Evolutionary conservation across 2,113 vertebrate species (phyloP).

Genomic region (Sialia sialis): DNA sequence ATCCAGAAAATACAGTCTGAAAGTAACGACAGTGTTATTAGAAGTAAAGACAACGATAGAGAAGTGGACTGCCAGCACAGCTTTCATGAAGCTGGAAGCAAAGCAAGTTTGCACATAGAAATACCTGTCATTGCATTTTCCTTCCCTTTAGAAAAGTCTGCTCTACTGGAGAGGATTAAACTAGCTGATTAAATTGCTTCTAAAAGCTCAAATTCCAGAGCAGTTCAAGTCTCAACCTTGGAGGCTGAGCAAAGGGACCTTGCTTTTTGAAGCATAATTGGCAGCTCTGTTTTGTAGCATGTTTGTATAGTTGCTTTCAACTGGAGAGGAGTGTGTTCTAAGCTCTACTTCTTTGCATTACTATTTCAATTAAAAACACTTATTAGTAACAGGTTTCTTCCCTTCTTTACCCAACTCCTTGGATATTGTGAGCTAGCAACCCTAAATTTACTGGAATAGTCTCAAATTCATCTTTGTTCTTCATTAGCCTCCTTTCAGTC

Average conservation of each 20-base stretch:
- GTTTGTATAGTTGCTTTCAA: background rate
- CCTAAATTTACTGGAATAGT: background rate
- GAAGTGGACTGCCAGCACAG: background rate
- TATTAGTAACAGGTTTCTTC: background rate
- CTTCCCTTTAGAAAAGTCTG: background rate
- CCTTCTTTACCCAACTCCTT: background rate
- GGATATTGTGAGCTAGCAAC: background rate
- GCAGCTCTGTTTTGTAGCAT: background rate
- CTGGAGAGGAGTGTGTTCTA: background rate
- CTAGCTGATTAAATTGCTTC: slow-evolving; percentile 12
- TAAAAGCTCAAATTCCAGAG: slow-evolving; percentile 40
- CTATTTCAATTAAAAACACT: background rate
- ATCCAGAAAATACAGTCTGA: background rate
- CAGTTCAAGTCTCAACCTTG: slow-evolving; percentile 11
- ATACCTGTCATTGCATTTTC: background rate
- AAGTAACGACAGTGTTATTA: background rate
- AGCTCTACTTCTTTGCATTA: background rate
- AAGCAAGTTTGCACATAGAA: background rate
- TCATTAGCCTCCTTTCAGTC: background rate
- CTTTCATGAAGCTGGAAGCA: background rate
- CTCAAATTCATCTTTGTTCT: background rate
- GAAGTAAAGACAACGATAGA: background rate
- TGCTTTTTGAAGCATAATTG: slow-evolving; percentile 17
- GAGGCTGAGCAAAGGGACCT: background rate
- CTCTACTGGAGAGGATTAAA: slow-evolving; percentile 29